Base-by-base conservation (phyloP, 2,797 vertebrate species). In the Danio tinwini region DNA sequence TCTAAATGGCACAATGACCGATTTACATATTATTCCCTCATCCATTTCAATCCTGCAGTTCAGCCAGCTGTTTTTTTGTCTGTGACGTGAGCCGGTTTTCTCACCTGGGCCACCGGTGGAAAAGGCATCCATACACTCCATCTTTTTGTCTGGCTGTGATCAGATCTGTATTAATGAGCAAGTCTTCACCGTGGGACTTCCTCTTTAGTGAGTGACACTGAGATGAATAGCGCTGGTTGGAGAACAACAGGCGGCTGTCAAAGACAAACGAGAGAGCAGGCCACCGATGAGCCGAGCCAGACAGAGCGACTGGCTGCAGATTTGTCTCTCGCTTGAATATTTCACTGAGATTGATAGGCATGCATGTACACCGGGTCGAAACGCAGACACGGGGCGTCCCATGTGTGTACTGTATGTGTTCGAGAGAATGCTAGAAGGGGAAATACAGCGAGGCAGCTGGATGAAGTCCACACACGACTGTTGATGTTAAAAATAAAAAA, bases 261-360 rank as follows among this genome's bases (percentile, higher is more conserved):
- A 85, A 92, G 90, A 93, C 90, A 91, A 93, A 94, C 89, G 91
- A 92, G 90, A 82, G 85, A 70, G 47, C 72, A 77, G 77, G 77
- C 87, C 85, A 88, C 91, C 90, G 90, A 91, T 91, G 74, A 61
- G 62, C 67, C 76, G 8, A 78, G 83, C 84, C 82, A 84, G 84
- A 88, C 84, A 77, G 74, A 76, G 86, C 70, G 76, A 88, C 83
- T 81, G 37, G 6, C 6, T 52, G 84, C 21, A 63, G 74, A 92
- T 93, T 86, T 89, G 83, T 90, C 88, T 86, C 76, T 83, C 75
- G 82, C 87, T 87, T 89, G 90, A 89, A 90, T 89, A 81, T 77
- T 89, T 91, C 85, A 89, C 44, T 58, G 13, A 78, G 87, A 90
- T 81, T 82, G 91, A 91, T 87, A 69, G 79, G 86, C 81, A 82